phyloP scores from a whole-genome alignment of 1,140 invertebrate species.

The Cotesia typhae region DNA sequence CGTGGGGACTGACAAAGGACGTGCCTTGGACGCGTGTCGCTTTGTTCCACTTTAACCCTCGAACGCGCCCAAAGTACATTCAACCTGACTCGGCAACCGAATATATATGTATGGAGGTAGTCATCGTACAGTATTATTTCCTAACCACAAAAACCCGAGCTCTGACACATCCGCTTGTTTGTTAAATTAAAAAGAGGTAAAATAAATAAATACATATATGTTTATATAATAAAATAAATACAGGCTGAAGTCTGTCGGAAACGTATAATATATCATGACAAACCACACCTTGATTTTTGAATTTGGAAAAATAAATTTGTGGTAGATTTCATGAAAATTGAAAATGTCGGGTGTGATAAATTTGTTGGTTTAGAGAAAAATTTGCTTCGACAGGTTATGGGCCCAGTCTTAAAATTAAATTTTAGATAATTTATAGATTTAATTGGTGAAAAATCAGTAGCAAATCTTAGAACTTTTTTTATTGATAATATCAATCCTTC shows the following conservation, averaged over 20 bases:
- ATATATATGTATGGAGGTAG: not conserved
- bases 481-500: too few relatives aligned
- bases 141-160: not conserved
- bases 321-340: too few relatives aligned
- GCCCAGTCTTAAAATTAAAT: too few relatives aligned
- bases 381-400: too few relatives aligned
- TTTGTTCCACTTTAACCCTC: constrained; percentile 32
- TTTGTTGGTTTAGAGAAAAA: too few relatives aligned
- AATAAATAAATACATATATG: not conserved
- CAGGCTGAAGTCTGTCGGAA: not conserved
- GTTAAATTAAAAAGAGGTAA: not conserved
- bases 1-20: constrained; percentile 28
- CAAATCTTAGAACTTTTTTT: too few relatives aligned
- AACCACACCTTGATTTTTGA: not conserved
- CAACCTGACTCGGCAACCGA: constrained; percentile 16
- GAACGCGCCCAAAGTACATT: constrained; percentile 16
- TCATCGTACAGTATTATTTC: too few relatives aligned
- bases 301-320: not conserved
- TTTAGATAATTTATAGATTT: too few relatives aligned
- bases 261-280: not conserved
- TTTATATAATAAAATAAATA: not conserved
- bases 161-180: constrained; percentile 2
- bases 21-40: constrained; percentile 11
- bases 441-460: too few relatives aligned
- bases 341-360: too few relatives aligned